Evolutionary conservation across 92 coral and sea anemone genomes (phyloP), one percentile per base, ranked within the genome.

Genomic region (Zoanthus solanderi): DNA sequence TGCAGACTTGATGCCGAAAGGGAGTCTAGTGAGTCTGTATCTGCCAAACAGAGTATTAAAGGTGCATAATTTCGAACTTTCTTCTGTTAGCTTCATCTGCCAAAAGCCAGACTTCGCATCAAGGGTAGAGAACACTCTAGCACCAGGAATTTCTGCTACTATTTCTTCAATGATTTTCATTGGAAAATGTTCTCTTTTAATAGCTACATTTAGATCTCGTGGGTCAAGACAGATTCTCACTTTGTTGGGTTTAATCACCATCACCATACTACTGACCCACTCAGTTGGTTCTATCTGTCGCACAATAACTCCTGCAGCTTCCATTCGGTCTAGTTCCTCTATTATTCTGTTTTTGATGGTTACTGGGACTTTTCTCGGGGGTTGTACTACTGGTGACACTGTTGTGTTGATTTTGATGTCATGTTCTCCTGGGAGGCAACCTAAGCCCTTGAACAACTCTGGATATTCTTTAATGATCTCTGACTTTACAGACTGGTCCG

Each of bases 171-270:
- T 79, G 17, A 91, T 92, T 30, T 23, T 79, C 91, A 92, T 83
- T 16, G 84, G 95, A 77, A 14, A 90, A 37, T 90, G 91, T 75
- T 92, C 93, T 34, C 93, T 77, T 57, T 77, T 76, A 28, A 87
- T 87, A 42, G 89, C 92, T 13, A 76, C 60, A 60, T 92, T 92
- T 5, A 92, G 79, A 44, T 92, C 89, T 66, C 92, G 72, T 72
- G 85, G 90, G 54, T 88, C 94, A 18, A 90, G 72, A 76, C 89
- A 93, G 18, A 93, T 88, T 71, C 90, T 75, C 47, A 90, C 61
- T 78, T 93, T 88, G 90, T 79, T 88, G 61, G 89, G 93, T 83
- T 93, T 93, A 14, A 93, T 85, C 65, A 93, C 92, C 8, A 94
- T 88, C 1, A 87, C 90, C 95, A 90, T 90, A 58, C 86, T 86